These are phyloP conservation scores for Mongoloraphidia duomilia DNA, from an alignment of 2,888 invertebrate genomes.

Conservation along the genomic window DNA sequence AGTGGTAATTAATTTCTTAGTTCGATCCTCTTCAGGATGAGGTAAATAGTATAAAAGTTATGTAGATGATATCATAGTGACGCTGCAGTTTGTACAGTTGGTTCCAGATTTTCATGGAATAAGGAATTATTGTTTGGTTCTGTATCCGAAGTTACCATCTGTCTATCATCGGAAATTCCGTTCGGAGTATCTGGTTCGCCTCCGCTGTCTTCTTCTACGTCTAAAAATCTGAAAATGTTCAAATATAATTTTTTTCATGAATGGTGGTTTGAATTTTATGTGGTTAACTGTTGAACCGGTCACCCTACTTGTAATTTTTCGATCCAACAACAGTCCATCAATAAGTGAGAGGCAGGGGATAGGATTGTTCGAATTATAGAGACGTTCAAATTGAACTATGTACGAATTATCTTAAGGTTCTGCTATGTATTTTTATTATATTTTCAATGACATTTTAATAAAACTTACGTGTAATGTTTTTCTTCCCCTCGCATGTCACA, in stretches of 20 bases:
- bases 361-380: too few relatives aligned
- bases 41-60: neutral
- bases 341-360: too few relatives aligned
- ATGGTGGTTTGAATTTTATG: too few relatives aligned
- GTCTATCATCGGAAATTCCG: constrained; percentile 18
- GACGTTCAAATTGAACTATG: too few relatives aligned
- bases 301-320: too few relatives aligned
- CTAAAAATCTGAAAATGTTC: constrained; percentile 26
- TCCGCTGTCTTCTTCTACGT: constrained; percentile 27
- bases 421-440: neutral
- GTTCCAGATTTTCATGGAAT: constrained; percentile 38
- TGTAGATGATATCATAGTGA: neutral
- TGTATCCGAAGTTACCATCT: constrained; percentile 16
- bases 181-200: constrained; percentile 24
- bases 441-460: neutral
- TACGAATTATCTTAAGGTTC: too few relatives aligned
- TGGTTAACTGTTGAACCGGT: too few relatives aligned
- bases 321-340: too few relatives aligned
- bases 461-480: constrained; percentile 46
- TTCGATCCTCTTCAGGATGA: neutral
- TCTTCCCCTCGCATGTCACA: constrained; percentile 62
- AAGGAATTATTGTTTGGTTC: constrained; percentile 40
- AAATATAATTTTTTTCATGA: neutral
- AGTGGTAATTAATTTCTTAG: too few relatives aligned
- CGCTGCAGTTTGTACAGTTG: constrained; percentile 15